Evolutionary conservation across 2,888 invertebrate genomes (phyloP).

Genomic region (Hyposoter dolosus): DNA sequence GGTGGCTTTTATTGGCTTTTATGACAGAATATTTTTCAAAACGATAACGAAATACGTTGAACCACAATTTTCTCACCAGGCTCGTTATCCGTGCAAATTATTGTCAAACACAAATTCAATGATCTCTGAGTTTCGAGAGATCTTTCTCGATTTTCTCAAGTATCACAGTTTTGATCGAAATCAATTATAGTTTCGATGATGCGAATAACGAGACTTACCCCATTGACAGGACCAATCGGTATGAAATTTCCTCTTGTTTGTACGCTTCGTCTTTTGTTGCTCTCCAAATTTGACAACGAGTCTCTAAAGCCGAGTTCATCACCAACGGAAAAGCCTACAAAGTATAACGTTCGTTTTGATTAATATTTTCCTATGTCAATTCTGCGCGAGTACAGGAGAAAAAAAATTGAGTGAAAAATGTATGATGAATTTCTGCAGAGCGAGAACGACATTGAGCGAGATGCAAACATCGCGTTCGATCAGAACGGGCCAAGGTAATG

Average conservation of each 20-base stretch:
- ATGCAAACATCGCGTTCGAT: slow-evolving; percentile 25
- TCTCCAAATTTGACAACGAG: slow-evolving; percentile 92
- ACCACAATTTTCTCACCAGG: not conserved
- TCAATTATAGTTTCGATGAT: not conserved
- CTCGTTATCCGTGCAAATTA: not conserved
- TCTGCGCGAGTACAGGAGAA: not conserved
- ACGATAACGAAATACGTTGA: not conserved
- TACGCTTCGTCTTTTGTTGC: slow-evolving; percentile 89
- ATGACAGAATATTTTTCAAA: not conserved
- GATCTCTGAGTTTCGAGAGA: not conserved
- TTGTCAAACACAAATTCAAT: not conserved
- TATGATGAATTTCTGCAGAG: not conserved
- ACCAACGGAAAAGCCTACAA: slow-evolving; percentile 93
- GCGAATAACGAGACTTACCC: slow-evolving; percentile 73
- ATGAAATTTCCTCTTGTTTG: slow-evolving; percentile 76
- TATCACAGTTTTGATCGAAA: not conserved
- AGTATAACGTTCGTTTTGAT: slow-evolving; percentile 6
- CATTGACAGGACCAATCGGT: slow-evolving; percentile 70
- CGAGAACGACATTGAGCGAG: slow-evolving; percentile 25
- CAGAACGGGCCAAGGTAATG: slow-evolving; percentile 53
- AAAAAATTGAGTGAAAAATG: slow-evolving; percentile 9
- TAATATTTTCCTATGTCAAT: not conserved
- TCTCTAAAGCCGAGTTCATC: slow-evolving; percentile 95
- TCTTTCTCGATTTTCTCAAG: not conserved
- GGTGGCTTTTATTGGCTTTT: not conserved